phyloP scores from a whole-genome alignment of 1,140 invertebrate species.

The Drosophila neocordata region DNA sequence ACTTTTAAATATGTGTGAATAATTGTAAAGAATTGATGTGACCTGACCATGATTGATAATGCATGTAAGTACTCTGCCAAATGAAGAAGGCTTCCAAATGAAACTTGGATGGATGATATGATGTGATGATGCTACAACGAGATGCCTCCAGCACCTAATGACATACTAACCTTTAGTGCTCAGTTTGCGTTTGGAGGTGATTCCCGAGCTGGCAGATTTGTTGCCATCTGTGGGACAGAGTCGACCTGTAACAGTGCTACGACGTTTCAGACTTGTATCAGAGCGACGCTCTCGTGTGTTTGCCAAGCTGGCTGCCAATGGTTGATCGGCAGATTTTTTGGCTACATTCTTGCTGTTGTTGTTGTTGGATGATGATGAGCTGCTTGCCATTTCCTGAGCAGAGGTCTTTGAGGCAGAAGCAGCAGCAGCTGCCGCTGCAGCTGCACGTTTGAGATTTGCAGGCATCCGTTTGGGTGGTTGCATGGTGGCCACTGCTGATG shows the following conservation, averaged over 20 bases:
- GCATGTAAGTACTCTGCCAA: neutral
- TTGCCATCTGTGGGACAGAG: conserved; percentile 40
- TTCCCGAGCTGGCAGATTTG: conserved; percentile 13
- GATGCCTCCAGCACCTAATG: neutral
- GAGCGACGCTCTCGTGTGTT: conserved; percentile 66
- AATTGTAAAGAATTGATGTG: conserved; percentile 6
- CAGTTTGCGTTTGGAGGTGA: conserved; percentile 51
- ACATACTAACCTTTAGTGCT: conserved; percentile 50
- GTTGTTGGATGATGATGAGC: conserved; percentile 4
- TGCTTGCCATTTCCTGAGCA: conserved; percentile 34
- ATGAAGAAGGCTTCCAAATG: neutral
- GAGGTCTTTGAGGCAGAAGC: conserved; percentile 28
- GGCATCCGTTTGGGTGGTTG: conserved; percentile 73
- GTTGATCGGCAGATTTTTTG: conserved; percentile 72
- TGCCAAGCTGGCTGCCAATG: conserved; percentile 35
- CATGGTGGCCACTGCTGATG: conserved; percentile 47
- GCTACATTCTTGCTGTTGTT: conserved; percentile 70
- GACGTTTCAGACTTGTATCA: conserved; percentile 52
- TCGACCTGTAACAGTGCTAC: conserved; percentile 41
- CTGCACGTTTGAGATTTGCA: conserved; percentile 61
- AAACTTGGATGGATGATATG: neutral
- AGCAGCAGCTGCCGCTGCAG: conserved; percentile 21
- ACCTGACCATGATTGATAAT: neutral
- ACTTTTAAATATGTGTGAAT: neutral
- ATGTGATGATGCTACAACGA: conserved; percentile 27